Percentiles rank a stretch among this genome's conserved stretches.
These are phyloP conservation scores for Castor canadensis DNA, from an alignment of 2,113 vertebrate genomes.

Conservation along the genomic window DNA sequence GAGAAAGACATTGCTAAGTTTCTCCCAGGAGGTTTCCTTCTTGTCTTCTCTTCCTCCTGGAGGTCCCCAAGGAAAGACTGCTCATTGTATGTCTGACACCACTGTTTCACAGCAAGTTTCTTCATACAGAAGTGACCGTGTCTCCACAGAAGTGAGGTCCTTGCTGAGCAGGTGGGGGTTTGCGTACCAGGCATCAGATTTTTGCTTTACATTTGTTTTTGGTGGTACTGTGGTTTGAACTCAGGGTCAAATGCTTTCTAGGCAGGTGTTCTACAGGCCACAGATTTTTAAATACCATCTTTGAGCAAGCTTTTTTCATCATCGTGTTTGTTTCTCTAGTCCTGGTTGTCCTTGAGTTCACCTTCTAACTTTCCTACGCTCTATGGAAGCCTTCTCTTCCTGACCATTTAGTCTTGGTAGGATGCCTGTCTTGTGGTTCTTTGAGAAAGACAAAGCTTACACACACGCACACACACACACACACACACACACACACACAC, in stretches of 20 bases:
- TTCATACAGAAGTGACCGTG: not conserved
- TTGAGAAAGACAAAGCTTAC: not conserved
- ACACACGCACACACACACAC: not conserved
- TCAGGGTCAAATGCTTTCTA: too few relatives aligned
- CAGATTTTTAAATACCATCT: not conserved
- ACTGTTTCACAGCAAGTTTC: not conserved
- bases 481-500: not conserved
- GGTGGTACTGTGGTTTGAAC: too few relatives aligned
- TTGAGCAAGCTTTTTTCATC: not conserved
- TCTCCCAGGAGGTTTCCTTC: not conserved
- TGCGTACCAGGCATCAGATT: not conserved
- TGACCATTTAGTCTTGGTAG: not conserved
- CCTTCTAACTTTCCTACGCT: not conserved
- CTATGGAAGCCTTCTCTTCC: not conserved
- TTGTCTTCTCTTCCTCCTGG: not conserved
- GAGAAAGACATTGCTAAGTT: not conserved
- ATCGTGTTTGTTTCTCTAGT: not conserved
- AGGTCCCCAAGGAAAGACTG: not conserved
- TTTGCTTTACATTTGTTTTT: too few relatives aligned
- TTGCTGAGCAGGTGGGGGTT: not conserved
- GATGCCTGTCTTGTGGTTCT: not conserved
- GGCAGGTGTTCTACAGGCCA: too few relatives aligned
- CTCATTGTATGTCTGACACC: not conserved
- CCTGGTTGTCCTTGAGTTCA: not conserved
- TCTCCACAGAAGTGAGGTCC: not conserved